These are phyloP conservation scores for Cataglyphis hispanica DNA, from an alignment of 1,140 invertebrate species.

Conservation along the genomic window DNA sequence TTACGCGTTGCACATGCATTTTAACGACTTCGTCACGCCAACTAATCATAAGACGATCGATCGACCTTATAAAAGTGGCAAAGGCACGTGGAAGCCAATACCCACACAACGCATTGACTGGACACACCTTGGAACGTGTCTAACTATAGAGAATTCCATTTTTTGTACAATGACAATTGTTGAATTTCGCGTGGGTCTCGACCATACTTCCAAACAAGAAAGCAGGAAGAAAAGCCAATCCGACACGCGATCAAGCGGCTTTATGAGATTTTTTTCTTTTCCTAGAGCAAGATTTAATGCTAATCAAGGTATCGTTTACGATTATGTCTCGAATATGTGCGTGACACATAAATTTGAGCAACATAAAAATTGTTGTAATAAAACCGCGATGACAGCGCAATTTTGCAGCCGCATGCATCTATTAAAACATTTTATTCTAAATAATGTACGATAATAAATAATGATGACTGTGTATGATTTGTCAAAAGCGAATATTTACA, in stretches of 20 bases:
- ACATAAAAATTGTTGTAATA: not conserved
- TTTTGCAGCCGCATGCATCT: not conserved
- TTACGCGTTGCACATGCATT: not conserved
- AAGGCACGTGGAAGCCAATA: conserved; percentile 53
- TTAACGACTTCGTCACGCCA: conserved; percentile 27
- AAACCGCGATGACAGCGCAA: not conserved
- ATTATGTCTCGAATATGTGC: not conserved
- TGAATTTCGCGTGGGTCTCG: conserved; percentile 36
- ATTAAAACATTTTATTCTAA: conserved; percentile 1
- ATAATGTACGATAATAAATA: conserved; percentile 2
- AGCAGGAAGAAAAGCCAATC: conserved; percentile 27
- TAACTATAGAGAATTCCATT: conserved; percentile 46
- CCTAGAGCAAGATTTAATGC: conserved; percentile 3
- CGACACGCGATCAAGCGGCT: not conserved
- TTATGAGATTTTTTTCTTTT: not conserved
- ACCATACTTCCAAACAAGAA: conserved; percentile 22
- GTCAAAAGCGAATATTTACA: not conserved
- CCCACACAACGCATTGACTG: not conserved
- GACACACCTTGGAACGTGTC: conserved; percentile 51
- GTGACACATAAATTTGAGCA: conserved; percentile 17
- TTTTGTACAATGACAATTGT: conserved; percentile 36
- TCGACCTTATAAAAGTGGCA: conserved; percentile 11
- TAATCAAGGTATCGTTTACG: conserved; percentile 32
- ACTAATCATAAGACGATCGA: conserved; percentile 48
- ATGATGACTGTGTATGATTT: not conserved